Base-by-base conservation (phyloP, 2,113 vertebrate species). In the Sebastes schlegelii region DNA sequence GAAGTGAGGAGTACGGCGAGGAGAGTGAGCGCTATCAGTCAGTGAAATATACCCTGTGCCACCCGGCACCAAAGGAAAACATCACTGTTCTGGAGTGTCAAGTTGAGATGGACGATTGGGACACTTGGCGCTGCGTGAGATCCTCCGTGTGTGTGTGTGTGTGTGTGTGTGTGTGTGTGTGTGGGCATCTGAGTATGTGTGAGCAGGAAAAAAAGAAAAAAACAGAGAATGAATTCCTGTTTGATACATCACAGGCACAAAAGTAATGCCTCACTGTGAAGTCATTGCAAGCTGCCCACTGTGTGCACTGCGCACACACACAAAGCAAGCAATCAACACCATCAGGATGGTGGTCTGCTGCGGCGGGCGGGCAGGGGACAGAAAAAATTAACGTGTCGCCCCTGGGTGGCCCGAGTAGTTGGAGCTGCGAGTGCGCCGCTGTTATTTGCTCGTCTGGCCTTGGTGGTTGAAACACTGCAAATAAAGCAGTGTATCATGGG, bases 21-120 rank as follows among this genome's bases (percentile, higher is more conserved):
- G 66, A 80, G 81, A 87, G 75, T 61, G 88, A 89, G 46, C 21
- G 72, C 87, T 75, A 90, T 92, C 92, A 90, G 80, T 89, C 82
- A 74, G 86, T 86, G 86, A 91, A 87, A 88, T 89, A 88, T 86
- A 83, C 89, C 77, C 82, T 45, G 34, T 69, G 90, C 84, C 69
- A 49, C 58, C 26, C 26, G 42, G 68, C 88, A 76, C 86, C 89
- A 87, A 91, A 91, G 87, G 85, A 87, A 90, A 87, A 92, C 89
- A 91, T 91, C 92, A 86, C 91, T 83, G 88, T 85, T 92, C 82
- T 82, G 81, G 80, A 87, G 88, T 91, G 92, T 93, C 92, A 89
- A 51, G 86, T 78, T 21, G 85, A 92, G 89, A 93, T 91, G 91
- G 84, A 93, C 72, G 88, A 91, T 52, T 11, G 14, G 67, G 80